Evolutionary conservation across 2,888 invertebrate genomes (phyloP), one percentile per base, ranked within the genome.

Genomic region (Acanthosoma haemorrhoidale): DNA sequence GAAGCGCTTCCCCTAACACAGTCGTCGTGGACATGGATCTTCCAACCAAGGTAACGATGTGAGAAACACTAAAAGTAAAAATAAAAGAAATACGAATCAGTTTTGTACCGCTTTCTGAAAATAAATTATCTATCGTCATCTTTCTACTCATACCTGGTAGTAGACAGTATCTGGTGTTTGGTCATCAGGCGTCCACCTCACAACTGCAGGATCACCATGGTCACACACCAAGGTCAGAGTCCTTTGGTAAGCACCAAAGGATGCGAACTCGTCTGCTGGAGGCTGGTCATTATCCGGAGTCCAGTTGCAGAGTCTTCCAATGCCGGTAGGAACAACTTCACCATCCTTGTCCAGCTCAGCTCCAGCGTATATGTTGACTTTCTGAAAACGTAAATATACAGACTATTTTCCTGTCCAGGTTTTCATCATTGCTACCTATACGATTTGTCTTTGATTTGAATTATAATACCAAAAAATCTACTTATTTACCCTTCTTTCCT

Each of bases 41-140:
- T 94, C 94, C 95, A 96, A 61, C 96, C 96, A 77, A 96, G 87
- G 79, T 95, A 88, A 73, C 94, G 90, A 80, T 95, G 94, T 4
- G 93, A 90, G 84, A 89, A 96, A 80, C 96, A 96, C 90, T 96
- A 84, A 70, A 84, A 34, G 38, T 29, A 70, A 64, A 69, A 51
- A 13, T 1, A 36, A 1, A 34, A 16, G 4, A 29, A 16, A 32
- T n/a, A 16, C 32, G 32, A 8, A 16, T 32, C 0, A 60, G 0
- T 8, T 8, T 18, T 18, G 11, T 8, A 5, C 4, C 1, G 18
- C 18, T 39, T 18, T 4, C 6, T 21, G 0, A 13, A 6, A 41
- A 41, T 16, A n/a, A 38, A 38, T 11, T 38, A 38, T n/a, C n/a
- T n/a, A 2, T 13, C 13, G 3, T 25, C 6, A 13, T 32, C 3